These are phyloP conservation scores for Drosophila pectinifera DNA, from an alignment of 1,140 invertebrate species.

Conservation along the genomic window DNA sequence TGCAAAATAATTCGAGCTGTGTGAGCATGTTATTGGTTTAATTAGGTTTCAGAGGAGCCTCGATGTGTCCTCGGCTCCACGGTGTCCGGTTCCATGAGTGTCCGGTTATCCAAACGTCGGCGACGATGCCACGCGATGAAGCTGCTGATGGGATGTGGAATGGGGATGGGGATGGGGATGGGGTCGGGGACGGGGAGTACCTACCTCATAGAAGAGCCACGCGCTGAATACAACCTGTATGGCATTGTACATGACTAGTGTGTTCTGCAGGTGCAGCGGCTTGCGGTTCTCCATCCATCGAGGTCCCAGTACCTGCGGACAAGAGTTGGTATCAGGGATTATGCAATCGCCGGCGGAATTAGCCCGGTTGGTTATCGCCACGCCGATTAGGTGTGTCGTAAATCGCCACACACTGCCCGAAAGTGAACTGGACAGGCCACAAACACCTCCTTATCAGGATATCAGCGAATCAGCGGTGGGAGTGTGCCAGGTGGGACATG, in stretches of 20 bases:
- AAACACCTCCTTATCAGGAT: conserved; percentile 25
- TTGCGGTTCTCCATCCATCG: conserved; percentile 94
- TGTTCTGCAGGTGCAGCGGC: conserved; percentile 91
- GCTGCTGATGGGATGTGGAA: conserved; percentile 31
- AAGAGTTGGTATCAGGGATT: not conserved
- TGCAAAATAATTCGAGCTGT: conserved; percentile 40
- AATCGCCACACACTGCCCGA: not conserved
- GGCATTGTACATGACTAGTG: conserved; percentile 94
- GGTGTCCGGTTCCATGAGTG: conserved; percentile 7
- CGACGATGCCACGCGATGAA: conserved; percentile 44
- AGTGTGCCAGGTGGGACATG: not conserved
- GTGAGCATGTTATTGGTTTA: conserved; percentile 23
- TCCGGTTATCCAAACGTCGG: conserved; percentile 34
- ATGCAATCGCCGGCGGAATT: conserved; percentile 13
- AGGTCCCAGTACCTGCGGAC: conserved; percentile 89
- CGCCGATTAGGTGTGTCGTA: conserved; percentile 28
- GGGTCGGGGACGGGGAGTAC: conserved; percentile 35
- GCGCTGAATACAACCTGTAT: conserved; percentile 93
- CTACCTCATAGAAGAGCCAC: conserved; percentile 94
- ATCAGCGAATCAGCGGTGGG: not conserved
- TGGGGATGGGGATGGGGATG: not conserved
- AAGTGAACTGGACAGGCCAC: conserved; percentile 11
- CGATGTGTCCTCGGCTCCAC: conserved; percentile 2
- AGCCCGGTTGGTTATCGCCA: conserved; percentile 37
- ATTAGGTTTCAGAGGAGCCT: conserved; percentile 20